Base-by-base conservation (phyloP, 30 jellyfish, hydroid and myxozoan genomes). In the Sanderia malayensis region DNA sequence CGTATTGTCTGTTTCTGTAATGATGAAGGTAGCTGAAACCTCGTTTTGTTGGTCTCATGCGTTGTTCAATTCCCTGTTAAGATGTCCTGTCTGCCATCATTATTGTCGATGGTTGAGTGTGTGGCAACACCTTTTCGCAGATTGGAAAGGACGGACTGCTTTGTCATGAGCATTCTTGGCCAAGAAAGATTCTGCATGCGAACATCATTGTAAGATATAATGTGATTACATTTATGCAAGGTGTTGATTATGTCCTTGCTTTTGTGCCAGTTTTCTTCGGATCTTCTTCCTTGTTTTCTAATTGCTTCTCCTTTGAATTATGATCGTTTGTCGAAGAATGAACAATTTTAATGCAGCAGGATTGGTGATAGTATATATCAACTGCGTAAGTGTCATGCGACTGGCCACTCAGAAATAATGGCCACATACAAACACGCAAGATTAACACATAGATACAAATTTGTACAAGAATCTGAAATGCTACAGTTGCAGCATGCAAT, bases 31-130 rank as follows among this genome's bases (percentile, higher is more conserved):
- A 44, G 17, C n/a, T n/a, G 59, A n/a, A 61, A 61, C 7, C 22
- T 25, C 59, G 73, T 61, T 44, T 1, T 61, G 60, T 61, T 61
- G 27, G 73, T 61, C 22, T 61, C 73, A 13, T 61, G 31, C 11
- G 17, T 44, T 44, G 58, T 44, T 44, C 58, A 11, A 10, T n/a
- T 44, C 58, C 58, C 58, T 44, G 17, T 44, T n/a, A n/a, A 11
- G n/a, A n/a, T 44, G 11, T 44, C 58, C n/a, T 44, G 58, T 10
- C n/a, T 44, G n/a, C 58, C 58, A 44, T 44, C n/a, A n/a, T 44
- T 44, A 44, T 44, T 44, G n/a, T 44, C 58, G n/a, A 44, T 11
- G 20, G 20, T 58, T 9, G 15, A 17, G 15, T 13, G 33, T 17
- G 70, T 58, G 13, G 20, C 58, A 44, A 44, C n/a, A 10, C 58